Percentiles rank a stretch among this genome's conserved stretches.
Evolutionary conservation across 37 sponge, comb jelly and placozoan species (phyloP).

Genomic region (Ephydatia muelleri): DNA sequence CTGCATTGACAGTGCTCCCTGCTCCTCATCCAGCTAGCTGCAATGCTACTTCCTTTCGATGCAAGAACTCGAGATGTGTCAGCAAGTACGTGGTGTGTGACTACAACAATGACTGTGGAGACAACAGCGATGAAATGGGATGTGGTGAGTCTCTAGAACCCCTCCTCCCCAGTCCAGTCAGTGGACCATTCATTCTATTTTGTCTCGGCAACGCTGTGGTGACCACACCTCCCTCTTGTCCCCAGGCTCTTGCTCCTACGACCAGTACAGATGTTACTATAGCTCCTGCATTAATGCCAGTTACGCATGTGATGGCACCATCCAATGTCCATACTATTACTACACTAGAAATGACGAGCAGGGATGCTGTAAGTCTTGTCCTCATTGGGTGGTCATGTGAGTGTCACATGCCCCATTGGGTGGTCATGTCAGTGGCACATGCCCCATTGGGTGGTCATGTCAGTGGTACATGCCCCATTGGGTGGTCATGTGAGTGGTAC

Average conservation of each 20-base stretch:
- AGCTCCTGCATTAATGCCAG: neutral
- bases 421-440: too few relatives aligned
- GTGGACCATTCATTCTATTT: too few relatives aligned
- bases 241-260: neutral
- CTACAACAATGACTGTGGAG: neutral
- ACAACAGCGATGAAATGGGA: neutral
- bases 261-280: neutral
- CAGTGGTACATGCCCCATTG: too few relatives aligned
- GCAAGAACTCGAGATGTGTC: neutral
- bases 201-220: too few relatives aligned
- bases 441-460: too few relatives aligned
- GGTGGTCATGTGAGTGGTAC: too few relatives aligned
- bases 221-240: too few relatives aligned
- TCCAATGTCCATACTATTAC: neutral
- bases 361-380: neutral
- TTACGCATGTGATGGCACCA: neutral
- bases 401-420: too few relatives aligned
- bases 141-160: constrained; percentile 1
- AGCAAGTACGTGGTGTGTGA: neutral
- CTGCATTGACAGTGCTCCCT: too few relatives aligned
- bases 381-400: too few relatives aligned
- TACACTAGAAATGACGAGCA: neutral
- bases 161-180: too few relatives aligned
- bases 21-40: neutral
- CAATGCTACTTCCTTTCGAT: neutral